phyloP scores from a whole-genome alignment of 1,140 invertebrate genomes.

The Oncopodura yosiiana region DNA sequence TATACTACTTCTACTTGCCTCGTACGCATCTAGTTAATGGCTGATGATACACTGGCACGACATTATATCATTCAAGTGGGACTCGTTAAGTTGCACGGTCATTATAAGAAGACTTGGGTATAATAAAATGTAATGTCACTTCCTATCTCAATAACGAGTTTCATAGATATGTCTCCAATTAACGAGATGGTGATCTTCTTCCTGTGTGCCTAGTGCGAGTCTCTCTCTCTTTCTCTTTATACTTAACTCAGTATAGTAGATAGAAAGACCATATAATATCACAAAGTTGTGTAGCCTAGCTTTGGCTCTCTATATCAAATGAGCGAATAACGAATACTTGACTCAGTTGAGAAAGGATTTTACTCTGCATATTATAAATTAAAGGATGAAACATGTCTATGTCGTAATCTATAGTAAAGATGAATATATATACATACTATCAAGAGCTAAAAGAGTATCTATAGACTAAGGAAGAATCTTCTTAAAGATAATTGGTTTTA shows the following conservation, averaged over 20 bases:
- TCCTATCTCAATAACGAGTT: constrained; percentile 34
- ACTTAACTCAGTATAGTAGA: neutral
- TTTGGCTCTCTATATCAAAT: no score
- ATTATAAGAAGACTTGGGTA: constrained; percentile 24
- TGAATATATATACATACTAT: no score
- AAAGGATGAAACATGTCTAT: no score
- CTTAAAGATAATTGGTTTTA: no score
- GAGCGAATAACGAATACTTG: no score
- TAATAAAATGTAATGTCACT: constrained; percentile 34
- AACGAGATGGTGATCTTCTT: constrained; percentile 30
- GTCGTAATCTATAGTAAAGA: no score
- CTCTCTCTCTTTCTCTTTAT: constrained; percentile 3
- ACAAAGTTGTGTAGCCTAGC: no score
- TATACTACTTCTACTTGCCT: neutral
- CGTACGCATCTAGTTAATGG: neutral
- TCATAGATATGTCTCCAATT: constrained; percentile 35
- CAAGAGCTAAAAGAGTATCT: no score
- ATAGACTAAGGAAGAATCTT: no score
- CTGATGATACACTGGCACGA: constrained; percentile 25
- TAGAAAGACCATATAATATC: no score
- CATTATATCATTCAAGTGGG: constrained; percentile 34
- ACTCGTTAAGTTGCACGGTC: constrained; percentile 29
- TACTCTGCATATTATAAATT: no score
- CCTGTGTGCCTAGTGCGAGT: constrained; percentile 1
- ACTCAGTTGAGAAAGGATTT: no score